Percentiles rank a stretch among this genome's conserved stretches.
Conservation (phyloP, 2,888 invertebrate genomes). For the Hirtodrosophila histrioides region DNA sequence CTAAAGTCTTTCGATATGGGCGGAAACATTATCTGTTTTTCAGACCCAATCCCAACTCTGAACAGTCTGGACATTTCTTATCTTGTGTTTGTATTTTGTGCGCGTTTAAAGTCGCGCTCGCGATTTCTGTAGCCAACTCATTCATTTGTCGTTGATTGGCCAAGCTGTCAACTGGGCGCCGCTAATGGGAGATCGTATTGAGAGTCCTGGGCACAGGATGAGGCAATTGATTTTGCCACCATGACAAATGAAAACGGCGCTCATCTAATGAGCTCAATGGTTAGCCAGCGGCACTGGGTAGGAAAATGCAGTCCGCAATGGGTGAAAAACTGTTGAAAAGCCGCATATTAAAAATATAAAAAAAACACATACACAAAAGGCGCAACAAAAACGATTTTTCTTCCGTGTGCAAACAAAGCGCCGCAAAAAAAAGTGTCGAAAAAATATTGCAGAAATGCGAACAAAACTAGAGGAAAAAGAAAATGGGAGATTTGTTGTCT, state of each 20-base stretch:
- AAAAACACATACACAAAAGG: conserved; percentile 54
- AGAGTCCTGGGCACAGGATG: conserved; percentile 2
- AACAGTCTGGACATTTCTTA: too few relatives aligned
- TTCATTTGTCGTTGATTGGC: conserved; percentile 55
- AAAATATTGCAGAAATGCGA: conserved; percentile 45
- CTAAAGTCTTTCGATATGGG: too few relatives aligned
- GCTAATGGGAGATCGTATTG: conserved; percentile 50
- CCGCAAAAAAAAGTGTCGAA: conserved; percentile 50
- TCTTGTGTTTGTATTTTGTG: too few relatives aligned
- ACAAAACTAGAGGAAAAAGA: conserved; percentile 17
- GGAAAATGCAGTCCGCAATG: conserved; percentile 23
- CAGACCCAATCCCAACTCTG: too few relatives aligned
- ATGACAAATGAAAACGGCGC: conserved; percentile 69
- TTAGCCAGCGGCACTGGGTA: conserved; percentile 19
- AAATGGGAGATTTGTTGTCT: conserved; percentile 38
- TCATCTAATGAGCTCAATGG: conserved; percentile 67
- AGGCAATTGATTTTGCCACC: conserved; percentile 57
- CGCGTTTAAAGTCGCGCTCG: too few relatives aligned
- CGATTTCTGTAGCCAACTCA: conserved; percentile 1
- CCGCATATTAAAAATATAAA: conserved; percentile 49
- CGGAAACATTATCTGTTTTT: too few relatives aligned
- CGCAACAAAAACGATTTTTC: conserved; percentile 70
- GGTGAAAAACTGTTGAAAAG: conserved; percentile 61
- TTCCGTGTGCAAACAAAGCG: conserved; percentile 43
- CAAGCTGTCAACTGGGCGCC: conserved; percentile 52